Evolutionary conservation across 2,797 vertebrate species (phyloP).

Genomic region (Etheostoma nigrum): DNA sequence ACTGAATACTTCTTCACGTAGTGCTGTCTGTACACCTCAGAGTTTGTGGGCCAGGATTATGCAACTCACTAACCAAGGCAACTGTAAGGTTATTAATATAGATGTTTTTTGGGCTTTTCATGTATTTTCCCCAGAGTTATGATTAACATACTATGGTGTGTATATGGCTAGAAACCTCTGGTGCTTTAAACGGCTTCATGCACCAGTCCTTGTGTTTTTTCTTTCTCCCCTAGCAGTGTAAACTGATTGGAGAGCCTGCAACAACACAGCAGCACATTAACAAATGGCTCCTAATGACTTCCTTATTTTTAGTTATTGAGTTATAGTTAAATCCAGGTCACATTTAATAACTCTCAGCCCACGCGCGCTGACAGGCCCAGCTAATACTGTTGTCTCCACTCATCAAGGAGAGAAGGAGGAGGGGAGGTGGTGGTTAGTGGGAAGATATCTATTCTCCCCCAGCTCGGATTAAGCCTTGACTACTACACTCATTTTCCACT

Average conservation of each 20-base stretch:
- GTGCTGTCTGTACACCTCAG: background rate
- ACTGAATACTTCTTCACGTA: too few species aligned
- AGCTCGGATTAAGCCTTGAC: slow-evolving; percentile 76
- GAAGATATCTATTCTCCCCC: slow-evolving; percentile 71
- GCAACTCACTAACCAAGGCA: background rate
- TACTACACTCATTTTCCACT: slow-evolving; percentile 83
- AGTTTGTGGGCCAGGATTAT: slow-evolving; percentile 11
- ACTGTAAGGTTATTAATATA: background rate
- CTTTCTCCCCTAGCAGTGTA: background rate
- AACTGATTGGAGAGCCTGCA: slow-evolving; percentile 45
- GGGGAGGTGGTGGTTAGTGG: slow-evolving; percentile 42
- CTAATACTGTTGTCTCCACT: slow-evolving; percentile 70
- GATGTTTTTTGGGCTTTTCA: slow-evolving; percentile 9
- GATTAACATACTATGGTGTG: slow-evolving; percentile 4
- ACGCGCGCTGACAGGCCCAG: slow-evolving; percentile 51
- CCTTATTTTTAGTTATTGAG: slow-evolving; percentile 81
- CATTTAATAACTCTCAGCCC: slow-evolving; percentile 73
- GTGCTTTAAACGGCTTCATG: slow-evolving; percentile 33
- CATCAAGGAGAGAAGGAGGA: slow-evolving; percentile 27
- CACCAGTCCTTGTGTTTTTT: slow-evolving; percentile 9
- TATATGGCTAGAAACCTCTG: slow-evolving; percentile 3
- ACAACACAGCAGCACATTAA: slow-evolving; percentile 59
- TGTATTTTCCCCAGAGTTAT: slow-evolving; percentile 29
- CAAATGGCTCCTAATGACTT: slow-evolving; percentile 71
- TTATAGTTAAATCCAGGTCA: slow-evolving; percentile 80